Base-by-base conservation (phyloP, 2,113 vertebrate genomes). In the Takifugu bimaculatus region DNA sequence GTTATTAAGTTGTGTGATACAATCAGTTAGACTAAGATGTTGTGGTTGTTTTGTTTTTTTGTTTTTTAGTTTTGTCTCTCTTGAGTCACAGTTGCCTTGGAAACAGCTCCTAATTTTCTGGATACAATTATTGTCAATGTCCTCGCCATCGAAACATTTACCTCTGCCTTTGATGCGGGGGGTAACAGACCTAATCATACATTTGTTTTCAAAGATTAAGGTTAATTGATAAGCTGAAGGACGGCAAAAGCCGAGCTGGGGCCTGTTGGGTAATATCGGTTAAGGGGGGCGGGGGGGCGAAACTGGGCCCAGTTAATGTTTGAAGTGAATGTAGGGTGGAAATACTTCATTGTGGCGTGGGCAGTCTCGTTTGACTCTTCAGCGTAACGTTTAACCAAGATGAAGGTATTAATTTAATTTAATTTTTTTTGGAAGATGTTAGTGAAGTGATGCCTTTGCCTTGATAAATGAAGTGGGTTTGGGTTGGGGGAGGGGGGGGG, bases 51-150 rank as follows among this genome's bases (percentile, higher is more conserved):
- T 3, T 48, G 6, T 43, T 43, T 6, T 43, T 9, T 25, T 47
- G 11, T 7, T 25, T 47, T 57, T 20, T 65, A 56, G 65, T 60
- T 26, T 42, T 39, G 57, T 74, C 77, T 64, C 53, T 81, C 65
- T 85, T 79, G 62, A 89, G 88, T 90, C 89, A 92, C 89, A 87
- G 90, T 92, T 91, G 90, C 90, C 90, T 92, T 90, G 79, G 75
- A 87, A 86, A 85, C 52, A 63, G 52, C 63, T 78, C 80, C 70
- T 70, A 68, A 53, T 77, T 79, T 80, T 78, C 59, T 67, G 62
- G 69, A 78, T 77, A 65, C 59, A 60, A 51, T 44, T 68, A 60
- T 43, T 77, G 64, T 51, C 57, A 72, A 72, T 78, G 73, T 35
- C 77, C 68, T 81, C 75, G 80, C 78, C 81, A 78, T 85, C 78